Evolutionary conservation across 37 sponge, comb jelly and placozoan species (phyloP), one percentile per base, ranked within the genome.

Genomic region (Beroe forskalii): DNA sequence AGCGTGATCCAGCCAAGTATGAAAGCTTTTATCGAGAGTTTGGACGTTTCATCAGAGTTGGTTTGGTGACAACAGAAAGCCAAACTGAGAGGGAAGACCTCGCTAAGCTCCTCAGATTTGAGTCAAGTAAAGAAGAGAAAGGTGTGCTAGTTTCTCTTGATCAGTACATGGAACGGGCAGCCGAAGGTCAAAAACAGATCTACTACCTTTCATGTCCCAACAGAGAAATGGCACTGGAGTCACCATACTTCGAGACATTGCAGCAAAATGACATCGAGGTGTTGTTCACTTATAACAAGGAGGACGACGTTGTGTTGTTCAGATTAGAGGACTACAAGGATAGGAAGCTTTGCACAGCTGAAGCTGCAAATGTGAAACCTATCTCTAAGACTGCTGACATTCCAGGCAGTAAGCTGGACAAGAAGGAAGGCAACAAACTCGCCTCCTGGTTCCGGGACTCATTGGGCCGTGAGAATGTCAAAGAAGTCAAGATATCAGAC

Each of bases 261-360:
- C 33, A 60, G 32, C 64, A 90, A 38, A 67, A 92, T 12, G 93
- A 39, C n/a, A 23, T 89, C 6, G 91, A 92, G 62, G 90, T 92
- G 37, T 60, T 93, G 14, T 92, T 92, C 43, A 72, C 93, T 19
- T 93, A 89, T 67, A 63, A 92, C 60, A 89, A 76, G 42, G 60
- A 91, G 40, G 93, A 93, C 32, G 93, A 93, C 62, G 91, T 67
- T n/a, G 91, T 92, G 39, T 24, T 93, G 67, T 41, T 40, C 66
- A 90, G 40, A 38, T 30, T 80, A 3, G 86, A 80, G 55, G n/a
- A 41, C 55, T 80, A 80, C 55, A 80, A 80, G 30, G 86, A 80
- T 42, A 80, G 55, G 86, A 80, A 80, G 86, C 4, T 80, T n/a
- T 80, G 86, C 28, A 80, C 55, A 1, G 86, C 86, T 17, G 86